Base-by-base conservation (phyloP, 2,113 vertebrate genomes). In the Lophochroa leadbeateri region DNA sequence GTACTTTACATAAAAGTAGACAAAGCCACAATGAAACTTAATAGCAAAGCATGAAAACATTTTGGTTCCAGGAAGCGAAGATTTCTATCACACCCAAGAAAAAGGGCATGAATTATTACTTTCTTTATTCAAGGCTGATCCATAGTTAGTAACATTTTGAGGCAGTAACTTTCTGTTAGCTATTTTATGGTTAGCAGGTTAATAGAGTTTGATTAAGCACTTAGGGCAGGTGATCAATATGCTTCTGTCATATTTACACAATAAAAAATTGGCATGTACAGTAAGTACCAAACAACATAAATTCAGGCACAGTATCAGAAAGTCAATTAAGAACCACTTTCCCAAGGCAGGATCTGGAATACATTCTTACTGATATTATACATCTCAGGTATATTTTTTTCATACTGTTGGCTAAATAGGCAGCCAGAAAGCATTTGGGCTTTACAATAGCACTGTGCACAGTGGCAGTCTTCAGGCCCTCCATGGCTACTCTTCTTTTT, bases 1-100 rank as follows among this genome's bases (percentile, higher is more conserved):
- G 98, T 97, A 98, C 97, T 98, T 99, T 98, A 98, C 98, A 96
- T 98, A 98, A 98, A 98, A 98, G 98, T 96, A 97, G 93, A 98
- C 97, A 97, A 95, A 92, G 97, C 97, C 97, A 97, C 98, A 98
- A 98, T 97, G 97, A 98, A 99, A 98, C 97, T 97, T 98, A 98
- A 98, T 97, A 98, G 97, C 77, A 94, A 98, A 71, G 29, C 94
- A 92, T n/a, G 50, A 85, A 97, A 96, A 97, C 75, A 94, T 95
- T 94, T 95, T 90, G 60, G 27, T 96, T 96, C 67, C 67, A 90
- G 70, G 43, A 91, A 92, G 41, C 8, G 9, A 31, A 86, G 88
- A 35, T 27, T 97, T 96, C 57, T 75, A 72, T 87, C 37, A 55
- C 50, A 61, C 17, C 58, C 76, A 90, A 87, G 81, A 72, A 97